Conservation (phyloP, 2,797 vertebrate genomes). For the Crypturellus tataupa region DNA sequence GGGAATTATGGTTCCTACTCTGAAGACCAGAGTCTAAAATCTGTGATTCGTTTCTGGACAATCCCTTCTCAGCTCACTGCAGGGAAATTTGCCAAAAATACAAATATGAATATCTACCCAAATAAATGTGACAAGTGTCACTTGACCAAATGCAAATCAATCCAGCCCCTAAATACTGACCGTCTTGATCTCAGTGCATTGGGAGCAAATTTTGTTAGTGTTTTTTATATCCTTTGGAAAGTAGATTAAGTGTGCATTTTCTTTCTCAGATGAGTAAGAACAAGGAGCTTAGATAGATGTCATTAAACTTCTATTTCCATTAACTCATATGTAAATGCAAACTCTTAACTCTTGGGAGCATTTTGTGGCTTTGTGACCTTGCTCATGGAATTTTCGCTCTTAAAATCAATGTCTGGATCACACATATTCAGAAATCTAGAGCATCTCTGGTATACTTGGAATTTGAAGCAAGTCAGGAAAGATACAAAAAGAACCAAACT, state of each 20-base stretch:
- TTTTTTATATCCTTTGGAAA: slow-evolving; percentile 16
- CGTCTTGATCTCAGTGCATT: slow-evolving; percentile 32
- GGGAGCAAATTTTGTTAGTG: slow-evolving; percentile 17
- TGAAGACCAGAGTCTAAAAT: neutral
- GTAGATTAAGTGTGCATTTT: neutral
- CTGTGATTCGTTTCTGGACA: neutral
- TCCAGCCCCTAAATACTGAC: slow-evolving; percentile 51
- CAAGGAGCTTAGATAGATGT: neutral
- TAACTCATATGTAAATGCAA: neutral
- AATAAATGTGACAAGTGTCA: neutral
- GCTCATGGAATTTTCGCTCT: neutral
- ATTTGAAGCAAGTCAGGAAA: neutral
- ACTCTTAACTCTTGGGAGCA: neutral
- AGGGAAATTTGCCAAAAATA: neutral
- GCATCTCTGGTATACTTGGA: neutral
- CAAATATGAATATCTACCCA: accelerated
- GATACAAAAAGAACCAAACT: neutral
- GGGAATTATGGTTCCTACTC: neutral
- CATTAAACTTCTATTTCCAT: neutral
- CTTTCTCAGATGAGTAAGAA: neutral
- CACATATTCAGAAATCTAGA: neutral
- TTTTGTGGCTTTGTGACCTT: neutral
- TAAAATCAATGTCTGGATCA: neutral
- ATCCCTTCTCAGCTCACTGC: neutral
- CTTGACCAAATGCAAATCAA: neutral